These are phyloP conservation scores for Dryobotodes eremita DNA, from an alignment of 2,888 invertebrate genomes.

Conservation along the genomic window DNA sequence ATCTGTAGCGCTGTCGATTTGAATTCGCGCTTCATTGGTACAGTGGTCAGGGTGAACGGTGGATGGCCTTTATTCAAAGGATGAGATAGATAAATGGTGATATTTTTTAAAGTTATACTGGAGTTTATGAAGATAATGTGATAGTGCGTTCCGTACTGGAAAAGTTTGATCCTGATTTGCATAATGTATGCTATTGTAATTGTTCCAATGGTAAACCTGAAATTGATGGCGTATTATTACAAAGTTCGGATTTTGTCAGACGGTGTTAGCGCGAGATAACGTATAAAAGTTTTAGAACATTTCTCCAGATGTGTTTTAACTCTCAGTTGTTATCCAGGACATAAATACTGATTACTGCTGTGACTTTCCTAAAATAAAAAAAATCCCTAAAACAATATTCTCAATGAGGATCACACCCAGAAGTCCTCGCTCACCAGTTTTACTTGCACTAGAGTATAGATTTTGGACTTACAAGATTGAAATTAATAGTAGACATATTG, in stretches of 20 bases:
- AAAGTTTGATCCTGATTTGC: not conserved
- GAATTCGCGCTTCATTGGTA: conserved; percentile 45
- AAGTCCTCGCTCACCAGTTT: not conserved
- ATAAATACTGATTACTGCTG: too few species aligned
- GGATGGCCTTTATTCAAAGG: conserved; percentile 48
- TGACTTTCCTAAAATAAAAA: not conserved
- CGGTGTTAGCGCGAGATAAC: not conserved
- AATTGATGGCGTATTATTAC: not conserved
- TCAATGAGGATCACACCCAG: not conserved
- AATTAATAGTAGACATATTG: not conserved
- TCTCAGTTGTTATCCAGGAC: not conserved
- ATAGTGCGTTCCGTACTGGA: not conserved
- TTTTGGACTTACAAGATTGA: not conserved
- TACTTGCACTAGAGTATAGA: not conserved
- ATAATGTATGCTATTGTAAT: not conserved
- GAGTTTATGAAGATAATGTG: not conserved
- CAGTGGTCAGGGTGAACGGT: conserved; percentile 35
- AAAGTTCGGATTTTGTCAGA: not conserved
- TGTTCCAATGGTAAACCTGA: not conserved
- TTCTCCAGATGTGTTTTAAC: not conserved
- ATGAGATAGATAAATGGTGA: conserved; percentile 32
- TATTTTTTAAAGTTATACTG: conserved; percentile 4
- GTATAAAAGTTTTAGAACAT: not conserved
- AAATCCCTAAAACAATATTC: not conserved
- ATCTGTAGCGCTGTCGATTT: conserved; percentile 34